These are phyloP conservation scores for Holothuria leucospilota DNA, from an alignment of 53 echinoderm and acorn worm species.

Conservation along the genomic window DNA sequence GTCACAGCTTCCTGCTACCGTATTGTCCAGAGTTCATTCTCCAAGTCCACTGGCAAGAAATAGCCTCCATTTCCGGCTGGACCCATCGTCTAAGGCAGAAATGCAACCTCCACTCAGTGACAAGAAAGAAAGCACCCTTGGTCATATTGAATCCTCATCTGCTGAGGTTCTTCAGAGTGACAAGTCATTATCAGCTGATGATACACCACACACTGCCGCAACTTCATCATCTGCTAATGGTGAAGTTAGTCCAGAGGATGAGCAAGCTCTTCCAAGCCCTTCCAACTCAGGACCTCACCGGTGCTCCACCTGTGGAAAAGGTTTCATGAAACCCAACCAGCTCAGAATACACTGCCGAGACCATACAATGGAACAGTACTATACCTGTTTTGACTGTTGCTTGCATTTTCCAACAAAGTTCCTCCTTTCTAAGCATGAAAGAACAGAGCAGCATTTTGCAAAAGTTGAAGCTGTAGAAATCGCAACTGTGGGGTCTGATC, in stretches of 20 bases:
- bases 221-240: not conserved
- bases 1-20: constrained; percentile 93
- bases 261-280: constrained; percentile 68
- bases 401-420: constrained; percentile 77
- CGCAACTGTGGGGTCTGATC: constrained; percentile 72
- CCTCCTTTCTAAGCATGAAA: constrained; percentile 90
- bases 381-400: constrained; percentile 83
- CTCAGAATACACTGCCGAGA: constrained; percentile 92
- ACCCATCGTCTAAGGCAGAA: constrained; percentile 6
- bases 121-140: constrained; percentile 38
- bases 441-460: constrained; percentile 88
- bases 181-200: not conserved
- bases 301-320: constrained; percentile 84
- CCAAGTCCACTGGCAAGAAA: constrained; percentile 48
- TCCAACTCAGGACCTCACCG: constrained; percentile 80
- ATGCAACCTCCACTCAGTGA: not conserved
- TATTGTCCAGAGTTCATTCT: constrained; percentile 74
- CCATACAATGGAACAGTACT: constrained; percentile 78
- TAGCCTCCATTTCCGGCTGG: constrained; percentile 25
- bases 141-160: constrained; percentile 22
- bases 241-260: constrained; percentile 55
- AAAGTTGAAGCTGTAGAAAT: constrained; percentile 96
- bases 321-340: constrained; percentile 95
- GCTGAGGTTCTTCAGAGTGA: not conserved
- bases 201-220: not conserved